Conservation (phyloP, 2,888 invertebrate species). For the Lagria hirta region DNA sequence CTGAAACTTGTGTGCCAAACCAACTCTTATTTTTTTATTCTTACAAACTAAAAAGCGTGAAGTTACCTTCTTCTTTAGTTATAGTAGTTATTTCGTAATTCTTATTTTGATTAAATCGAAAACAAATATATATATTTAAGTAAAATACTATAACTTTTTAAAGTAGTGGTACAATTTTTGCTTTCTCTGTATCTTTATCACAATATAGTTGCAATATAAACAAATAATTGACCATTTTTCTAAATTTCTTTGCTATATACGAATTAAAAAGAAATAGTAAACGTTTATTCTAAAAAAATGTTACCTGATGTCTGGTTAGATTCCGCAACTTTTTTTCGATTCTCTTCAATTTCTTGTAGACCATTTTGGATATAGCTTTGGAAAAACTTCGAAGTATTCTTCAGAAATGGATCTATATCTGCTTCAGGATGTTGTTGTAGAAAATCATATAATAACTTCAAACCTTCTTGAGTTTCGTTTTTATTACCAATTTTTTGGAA, state of each 20-base stretch:
- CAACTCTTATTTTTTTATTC: too few relatives aligned
- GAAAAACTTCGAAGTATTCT: slow-evolving; percentile 81
- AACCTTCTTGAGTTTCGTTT: slow-evolving; percentile 80
- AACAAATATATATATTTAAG: too few relatives aligned
- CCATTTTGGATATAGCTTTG: slow-evolving; percentile 83
- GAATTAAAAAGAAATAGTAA: slow-evolving; percentile 4
- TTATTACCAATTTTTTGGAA: slow-evolving; percentile 89
- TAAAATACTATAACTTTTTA: too few relatives aligned
- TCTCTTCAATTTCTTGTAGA: slow-evolving; percentile 61
- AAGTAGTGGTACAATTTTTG: too few relatives aligned
- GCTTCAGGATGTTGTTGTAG: slow-evolving; percentile 80
- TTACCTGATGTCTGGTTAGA: slow-evolving; percentile 33
- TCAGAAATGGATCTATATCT: slow-evolving; percentile 81
- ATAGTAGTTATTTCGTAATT: too few relatives aligned
- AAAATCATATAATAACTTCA: slow-evolving; percentile 78
- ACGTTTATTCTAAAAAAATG: slow-evolving; percentile 4
- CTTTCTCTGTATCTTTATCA: neutral
- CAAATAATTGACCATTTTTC: neutral
- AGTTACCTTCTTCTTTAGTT: too few relatives aligned
- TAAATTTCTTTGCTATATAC: neutral
- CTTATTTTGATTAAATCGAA: too few relatives aligned
- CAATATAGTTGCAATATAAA: neutral
- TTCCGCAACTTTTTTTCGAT: slow-evolving; percentile 38
- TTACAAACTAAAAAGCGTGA: too few relatives aligned
- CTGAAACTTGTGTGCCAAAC: too few relatives aligned